Conservation (phyloP, 2,888 invertebrate genomes). For the Ennomos erosarius region DNA sequence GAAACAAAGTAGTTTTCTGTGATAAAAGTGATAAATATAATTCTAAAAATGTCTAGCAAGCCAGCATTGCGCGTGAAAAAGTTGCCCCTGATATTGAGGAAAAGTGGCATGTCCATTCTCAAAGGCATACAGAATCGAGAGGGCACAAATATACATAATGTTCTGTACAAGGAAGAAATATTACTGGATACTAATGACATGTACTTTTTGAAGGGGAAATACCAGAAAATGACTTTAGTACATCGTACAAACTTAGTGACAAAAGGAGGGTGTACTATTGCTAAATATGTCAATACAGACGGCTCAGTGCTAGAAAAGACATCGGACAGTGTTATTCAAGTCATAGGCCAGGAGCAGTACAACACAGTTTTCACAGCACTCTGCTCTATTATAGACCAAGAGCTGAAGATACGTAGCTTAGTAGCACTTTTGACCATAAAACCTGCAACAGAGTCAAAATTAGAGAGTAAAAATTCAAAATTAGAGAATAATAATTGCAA, state of each 20-base stretch:
- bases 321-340: slow-evolving; percentile 58
- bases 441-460: not conserved
- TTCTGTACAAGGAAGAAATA: slow-evolving; percentile 51
- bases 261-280: slow-evolving; percentile 58
- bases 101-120: slow-evolving; percentile 1
- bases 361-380: slow-evolving; percentile 62
- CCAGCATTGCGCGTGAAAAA: not conserved
- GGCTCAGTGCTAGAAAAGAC: slow-evolving; percentile 49
- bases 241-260: slow-evolving; percentile 52
- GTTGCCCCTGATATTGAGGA: slow-evolving; percentile 4
- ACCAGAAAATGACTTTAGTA: slow-evolving; percentile 51
- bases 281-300: slow-evolving; percentile 45
- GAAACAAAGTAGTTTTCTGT: slow-evolving; percentile 3
- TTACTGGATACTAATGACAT: slow-evolving; percentile 54
- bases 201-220: slow-evolving; percentile 60
- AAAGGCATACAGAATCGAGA: not conserved
- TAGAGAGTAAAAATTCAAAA: too few species aligned
- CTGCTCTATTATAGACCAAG: slow-evolving; percentile 64
- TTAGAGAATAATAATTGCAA: not conserved
- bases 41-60: slow-evolving; percentile 10
- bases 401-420: slow-evolving; percentile 63
- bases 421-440: slow-evolving; percentile 56
- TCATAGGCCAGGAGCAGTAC: slow-evolving; percentile 70
- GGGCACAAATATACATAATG: not conserved
- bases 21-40: slow-evolving; percentile 4